Base-by-base conservation (phyloP, 30 jellyfish, hydroid and myxozoan genomes). In the Chrysaora quinquecirrha region DNA sequence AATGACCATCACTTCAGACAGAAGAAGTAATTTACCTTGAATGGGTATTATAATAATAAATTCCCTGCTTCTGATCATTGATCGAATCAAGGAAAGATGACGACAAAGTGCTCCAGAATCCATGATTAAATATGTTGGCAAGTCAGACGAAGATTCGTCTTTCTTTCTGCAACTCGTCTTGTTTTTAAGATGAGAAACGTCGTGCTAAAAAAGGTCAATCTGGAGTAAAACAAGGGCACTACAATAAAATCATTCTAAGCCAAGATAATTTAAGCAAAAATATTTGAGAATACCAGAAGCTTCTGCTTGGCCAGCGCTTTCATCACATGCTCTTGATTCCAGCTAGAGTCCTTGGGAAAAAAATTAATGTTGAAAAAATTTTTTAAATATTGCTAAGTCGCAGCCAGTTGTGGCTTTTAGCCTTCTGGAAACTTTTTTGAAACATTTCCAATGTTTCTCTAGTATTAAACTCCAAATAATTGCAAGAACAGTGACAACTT, bases 91-190 rank as follows among this genome's bases (percentile, higher is more conserved):
- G n/a, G 99, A 94, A 23, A 94, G 62, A 78, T 94, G 99, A 22
- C 96, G 94, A 66, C 97, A 94, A 24, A 94, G 81, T 9, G 95
- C 99, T 27, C 81, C 96, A 1, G 96, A 74, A 56, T 94, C 99
- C 1, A 87, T 61, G 7, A 94, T 88, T 82, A 94, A 35, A 71
- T 87, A 94, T 0, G 93, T 85, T 24, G 97, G 87, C 80, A 78
- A 21, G 50, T 71, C 80, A 16, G 75, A 70, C 24, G 68, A 6
- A 3, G 27, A 9, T 64, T 56, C 46, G 28, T 35, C 30, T 12
- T 30, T 76, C 21, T 56, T 71, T 0, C 90, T 71, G 31, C 89
- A 32, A 11, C 64, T 86, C 89, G 80, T 50, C 27, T 78, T 78
- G 71, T 73, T 84, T 65, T 94, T 84, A 27, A 94, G 63, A 83